A percentile compares a stretch with the other conserved stretches of the same genome.
Conservation (phyloP, 2,888 invertebrate genomes). For the Glyphotaelius pellucidus region DNA sequence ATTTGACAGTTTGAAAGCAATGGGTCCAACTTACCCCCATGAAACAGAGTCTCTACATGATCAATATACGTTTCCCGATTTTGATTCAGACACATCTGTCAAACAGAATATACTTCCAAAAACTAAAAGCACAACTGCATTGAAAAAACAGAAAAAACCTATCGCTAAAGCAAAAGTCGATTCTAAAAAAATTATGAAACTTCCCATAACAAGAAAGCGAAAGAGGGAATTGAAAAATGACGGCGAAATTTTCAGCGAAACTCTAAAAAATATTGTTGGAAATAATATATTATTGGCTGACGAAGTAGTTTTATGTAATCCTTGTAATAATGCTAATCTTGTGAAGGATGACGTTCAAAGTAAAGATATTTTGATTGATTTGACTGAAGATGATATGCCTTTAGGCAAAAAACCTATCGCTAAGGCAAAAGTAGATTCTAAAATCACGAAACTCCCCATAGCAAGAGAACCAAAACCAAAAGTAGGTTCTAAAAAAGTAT, state of each 20-base stretch:
- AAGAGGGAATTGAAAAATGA: background rate
- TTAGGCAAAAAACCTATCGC: background rate
- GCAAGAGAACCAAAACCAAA: background rate
- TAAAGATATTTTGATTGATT: background rate
- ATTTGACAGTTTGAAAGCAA: background rate
- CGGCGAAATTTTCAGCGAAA: too few relatives aligned
- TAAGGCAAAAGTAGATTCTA: background rate
- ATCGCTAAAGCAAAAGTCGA: background rate
- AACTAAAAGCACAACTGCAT: background rate
- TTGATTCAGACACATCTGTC: background rate
- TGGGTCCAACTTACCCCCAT: background rate
- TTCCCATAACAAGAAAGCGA: background rate
- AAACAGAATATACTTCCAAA: background rate
- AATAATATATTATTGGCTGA: background rate
- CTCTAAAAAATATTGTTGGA: background rate
- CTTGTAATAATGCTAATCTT: background rate
- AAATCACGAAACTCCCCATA: background rate
- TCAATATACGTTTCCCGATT: background rate
- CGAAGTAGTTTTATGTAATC: background rate
- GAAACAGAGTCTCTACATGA: background rate
- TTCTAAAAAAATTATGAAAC: background rate
- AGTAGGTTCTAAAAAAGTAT: background rate
- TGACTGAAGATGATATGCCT: background rate
- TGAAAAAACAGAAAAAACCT: background rate
- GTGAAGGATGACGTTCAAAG: background rate